These are phyloP conservation scores for Eleutherodactylus coqui DNA, from an alignment of 2,797 vertebrate species.

Conservation along the genomic window DNA sequence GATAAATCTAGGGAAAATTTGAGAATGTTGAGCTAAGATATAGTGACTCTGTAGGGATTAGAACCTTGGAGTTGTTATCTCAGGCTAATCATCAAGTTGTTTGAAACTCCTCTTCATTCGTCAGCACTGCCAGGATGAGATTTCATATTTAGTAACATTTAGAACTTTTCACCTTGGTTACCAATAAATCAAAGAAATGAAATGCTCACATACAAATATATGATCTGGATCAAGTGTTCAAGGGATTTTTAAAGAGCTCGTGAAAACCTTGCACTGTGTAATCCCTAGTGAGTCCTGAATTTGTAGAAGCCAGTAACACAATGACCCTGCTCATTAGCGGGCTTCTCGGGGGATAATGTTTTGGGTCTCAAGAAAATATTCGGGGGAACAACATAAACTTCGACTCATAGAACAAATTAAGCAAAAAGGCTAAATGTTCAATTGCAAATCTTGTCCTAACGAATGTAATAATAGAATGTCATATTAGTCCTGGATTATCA, in stretches of 20 bases:
- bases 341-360: no score
- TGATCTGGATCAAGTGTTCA: slow-evolving; percentile 37
- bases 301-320: neutral
- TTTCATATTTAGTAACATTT: slow-evolving; percentile 24
- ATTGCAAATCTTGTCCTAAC: neutral
- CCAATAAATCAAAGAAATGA: slow-evolving; percentile 49
- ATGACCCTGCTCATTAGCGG: neutral
- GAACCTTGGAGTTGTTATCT: slow-evolving; percentile 16
- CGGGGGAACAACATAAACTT: no score
- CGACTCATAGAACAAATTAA: neutral
- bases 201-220: slow-evolving; percentile 27
- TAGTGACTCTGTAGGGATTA: slow-evolving; percentile 10
- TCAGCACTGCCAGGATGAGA: slow-evolving; percentile 13
- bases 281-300: neutral
- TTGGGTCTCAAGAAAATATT: neutral
- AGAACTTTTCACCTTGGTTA: slow-evolving; percentile 52
- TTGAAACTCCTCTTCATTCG: slow-evolving; percentile 51
- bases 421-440: neutral
- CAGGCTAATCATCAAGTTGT: neutral
- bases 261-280: neutral
- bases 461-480: neutral
- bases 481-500: neutral
- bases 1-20: slow-evolving; percentile 19
- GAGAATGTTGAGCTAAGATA: neutral
- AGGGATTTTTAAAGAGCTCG: neutral